phyloP scores from a whole-genome alignment of 2,113 vertebrate species.

The Boulengeromyrus knoepffleri region DNA sequence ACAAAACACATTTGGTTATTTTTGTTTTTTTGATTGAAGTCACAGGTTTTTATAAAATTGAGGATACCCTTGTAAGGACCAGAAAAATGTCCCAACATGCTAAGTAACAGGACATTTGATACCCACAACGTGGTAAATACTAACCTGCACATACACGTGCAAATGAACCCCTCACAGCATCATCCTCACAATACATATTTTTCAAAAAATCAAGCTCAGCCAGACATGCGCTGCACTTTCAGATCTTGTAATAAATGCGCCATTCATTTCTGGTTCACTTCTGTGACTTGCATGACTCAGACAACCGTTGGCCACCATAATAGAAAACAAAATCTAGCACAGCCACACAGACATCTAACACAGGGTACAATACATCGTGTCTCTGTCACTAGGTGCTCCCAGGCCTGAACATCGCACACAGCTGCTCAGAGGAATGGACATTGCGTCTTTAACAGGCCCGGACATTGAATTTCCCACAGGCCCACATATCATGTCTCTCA shows the following conservation, averaged over 20 bases:
- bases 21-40: neutral
- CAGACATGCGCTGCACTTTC: neutral
- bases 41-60: neutral
- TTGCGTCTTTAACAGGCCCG: neutral
- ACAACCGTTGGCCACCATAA: neutral
- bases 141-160: neutral
- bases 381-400: neutral
- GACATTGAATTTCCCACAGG: neutral
- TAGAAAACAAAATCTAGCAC: neutral
- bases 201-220: neutral
- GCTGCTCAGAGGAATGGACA: neutral
- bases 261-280: neutral
- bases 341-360: neutral
- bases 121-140: neutral
- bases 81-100: neutral
- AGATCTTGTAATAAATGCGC: neutral
- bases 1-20: neutral
- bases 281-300: neutral
- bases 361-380: neutral
- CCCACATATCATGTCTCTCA: neutral
- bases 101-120: neutral
- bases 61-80: neutral
- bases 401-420: neutral
- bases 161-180: neutral
- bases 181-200: neutral